Percentiles rank a stretch among this genome's conserved stretches.
phyloP scores from a whole-genome alignment of 2,113 vertebrate species.

The Nycticryphes semicollaris region DNA sequence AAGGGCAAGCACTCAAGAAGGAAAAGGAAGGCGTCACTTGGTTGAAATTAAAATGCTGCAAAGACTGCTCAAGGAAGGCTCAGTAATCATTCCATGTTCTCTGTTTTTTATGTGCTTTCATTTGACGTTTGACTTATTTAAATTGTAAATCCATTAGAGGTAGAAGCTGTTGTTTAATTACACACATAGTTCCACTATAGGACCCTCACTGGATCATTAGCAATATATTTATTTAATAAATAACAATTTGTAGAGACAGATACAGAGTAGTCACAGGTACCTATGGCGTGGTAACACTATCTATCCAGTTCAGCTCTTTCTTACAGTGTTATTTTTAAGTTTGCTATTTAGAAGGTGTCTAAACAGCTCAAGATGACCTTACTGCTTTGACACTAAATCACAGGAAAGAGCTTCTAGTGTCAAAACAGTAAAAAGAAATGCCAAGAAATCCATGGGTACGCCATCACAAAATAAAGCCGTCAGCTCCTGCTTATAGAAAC shows the following conservation, averaged over 20 bases:
- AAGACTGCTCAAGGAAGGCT: background rate
- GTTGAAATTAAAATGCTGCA: background rate
- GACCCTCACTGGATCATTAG: background rate
- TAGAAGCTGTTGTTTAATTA: background rate
- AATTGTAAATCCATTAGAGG: background rate
- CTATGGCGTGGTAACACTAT: background rate
- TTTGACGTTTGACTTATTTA: background rate
- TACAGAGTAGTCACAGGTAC: background rate
- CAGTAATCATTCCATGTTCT: background rate
- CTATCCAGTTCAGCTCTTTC: background rate
- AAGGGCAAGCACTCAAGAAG: background rate
- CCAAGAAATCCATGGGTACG: constrained; percentile 10
- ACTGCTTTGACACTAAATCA: constrained; percentile 59
- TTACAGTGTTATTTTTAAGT: background rate
- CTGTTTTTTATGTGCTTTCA: background rate
- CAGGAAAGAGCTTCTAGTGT: constrained; percentile 33
- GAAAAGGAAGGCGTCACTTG: background rate
- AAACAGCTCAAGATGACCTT: constrained; percentile 48
- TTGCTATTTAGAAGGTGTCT: constrained; percentile 46
- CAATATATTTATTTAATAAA: background rate
- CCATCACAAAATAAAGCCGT: constrained; percentile 34
- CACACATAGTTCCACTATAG: background rate
- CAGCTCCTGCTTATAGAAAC: constrained; percentile 47
- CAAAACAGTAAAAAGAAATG: constrained; percentile 62
- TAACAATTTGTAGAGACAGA: background rate